Base-by-base conservation (phyloP, 2,797 vertebrate genomes). In the Myotis daubentonii region DNA sequence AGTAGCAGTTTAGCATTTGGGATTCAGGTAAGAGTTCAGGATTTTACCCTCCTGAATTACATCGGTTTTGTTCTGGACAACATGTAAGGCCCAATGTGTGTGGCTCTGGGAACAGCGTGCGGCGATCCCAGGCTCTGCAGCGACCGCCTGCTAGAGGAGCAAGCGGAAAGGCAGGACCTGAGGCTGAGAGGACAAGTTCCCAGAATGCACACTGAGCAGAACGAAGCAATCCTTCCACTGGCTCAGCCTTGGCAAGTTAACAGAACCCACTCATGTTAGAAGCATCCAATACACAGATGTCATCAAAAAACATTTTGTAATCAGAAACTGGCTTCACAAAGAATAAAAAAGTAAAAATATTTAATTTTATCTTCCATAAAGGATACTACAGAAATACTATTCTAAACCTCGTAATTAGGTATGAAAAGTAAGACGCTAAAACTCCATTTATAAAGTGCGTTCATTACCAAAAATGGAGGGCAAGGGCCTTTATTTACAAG, bases 371-470 rank as follows among this genome's bases (percentile, higher is more conserved):
- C 20, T 92, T 93, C 22, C 41, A 87, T 87, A 93, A 93, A 76
- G 83, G 90, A 85, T 87, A 93, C 17, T 44, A 84, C 71, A 80
- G 68, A 94, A 95, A 60, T 81, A 80, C 90, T 85, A 91, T 83
- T 30, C 38, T 91, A 93, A 93, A 68, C 33, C 65, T 94, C 47
- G 23, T 88, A 79, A 95, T 80, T 83, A 95, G 12, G 23, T 76
- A 91, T 49, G 44, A 94, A 92, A 92, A 89, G 66, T 60, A 70
- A 91, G 65, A 89, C 36, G 89, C 17, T 68, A 81, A 88, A 94
- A 93, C 44, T 87, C 82, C 75, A 89, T 89, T 91, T 95, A 81
- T 94, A 97, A 97, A 96, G 95, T 97, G 96, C 92, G 83, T 96
- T 91, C 89, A 49, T 92, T 91, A 95, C 84, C 88, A 68, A 91